Base-by-base conservation (phyloP, 2,797 vertebrate genomes). In the Enteromius mattozi region DNA sequence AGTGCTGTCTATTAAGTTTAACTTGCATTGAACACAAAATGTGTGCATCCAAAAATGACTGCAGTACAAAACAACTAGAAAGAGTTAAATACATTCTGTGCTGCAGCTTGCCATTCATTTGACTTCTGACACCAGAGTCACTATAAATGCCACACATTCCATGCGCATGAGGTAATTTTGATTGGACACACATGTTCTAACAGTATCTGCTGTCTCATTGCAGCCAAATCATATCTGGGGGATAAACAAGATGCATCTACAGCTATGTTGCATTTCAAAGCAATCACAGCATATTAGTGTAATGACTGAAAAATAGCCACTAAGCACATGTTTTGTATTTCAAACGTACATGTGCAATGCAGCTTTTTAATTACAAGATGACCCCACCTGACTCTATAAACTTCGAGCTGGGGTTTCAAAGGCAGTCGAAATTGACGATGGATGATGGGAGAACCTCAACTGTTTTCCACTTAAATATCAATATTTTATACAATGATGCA, bases 341-440 rank as follows among this genome's bases (percentile, higher is more conserved):
- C 30, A 84, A 24, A 51, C 81, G 61, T 82, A 82, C 89, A 88
- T 88, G 86, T 88, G 86, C 86, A 84, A 85, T 80, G 85, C 85
- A 85, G 83, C 54, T 84, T 85, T 85, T 88, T 88, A 88, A 90
- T 88, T 86, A 88, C 74, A 80, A 84, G 59, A 87, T 65, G 86
- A 90, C 86, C 88, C 86, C 87, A 88, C 86, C 85, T 88, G 89
- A 88, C 85, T 88, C 79, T 86, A 90, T 84, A 87, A 90, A 90
- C 83, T 47, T 51, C 16, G 13, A 40, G 72, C 63, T 69, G 80
- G 75, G 33, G 80, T 80, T 86, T 90, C 78, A 87, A 87, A 90
- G 85, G 51, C 83, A 72, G 79, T 70, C 70, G 65, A 40, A 54
- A 69, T 83, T 54, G 33, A 80, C 63, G 66, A 85, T 74, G 86